Evolutionary conservation across 2,888 invertebrate genomes (phyloP).

Genomic region (Hermodice carunculata): DNA sequence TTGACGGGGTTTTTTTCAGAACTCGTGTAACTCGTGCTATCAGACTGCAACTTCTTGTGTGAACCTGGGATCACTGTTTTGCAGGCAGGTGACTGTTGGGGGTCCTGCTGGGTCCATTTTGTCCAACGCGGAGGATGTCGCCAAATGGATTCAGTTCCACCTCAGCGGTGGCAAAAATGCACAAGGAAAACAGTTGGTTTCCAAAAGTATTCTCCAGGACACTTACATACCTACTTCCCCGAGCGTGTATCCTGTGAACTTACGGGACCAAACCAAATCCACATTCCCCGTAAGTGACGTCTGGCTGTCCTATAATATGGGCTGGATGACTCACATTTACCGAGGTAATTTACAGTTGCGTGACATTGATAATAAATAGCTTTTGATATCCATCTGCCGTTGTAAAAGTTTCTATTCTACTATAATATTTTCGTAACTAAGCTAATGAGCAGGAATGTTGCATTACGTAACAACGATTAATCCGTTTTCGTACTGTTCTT

Average conservation of each 20-base stretch:
- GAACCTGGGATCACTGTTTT: no score
- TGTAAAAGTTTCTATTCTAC: no score
- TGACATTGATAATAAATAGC: no score
- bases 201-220: slow-evolving; percentile 22
- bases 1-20: no score
- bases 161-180: slow-evolving; percentile 38
- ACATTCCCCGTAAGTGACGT: slow-evolving; percentile 42
- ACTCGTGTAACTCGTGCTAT: no score
- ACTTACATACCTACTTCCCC: slow-evolving; percentile 27
- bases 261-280: slow-evolving; percentile 25
- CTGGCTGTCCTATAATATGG: slow-evolving; percentile 47
- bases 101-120: slow-evolving; percentile 57
- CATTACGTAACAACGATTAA: no score
- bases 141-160: slow-evolving; percentile 53
- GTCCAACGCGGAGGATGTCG: slow-evolving; percentile 54
- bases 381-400: no score
- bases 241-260: slow-evolving; percentile 14
- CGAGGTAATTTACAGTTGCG: slow-evolving; percentile 43
- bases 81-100: slow-evolving; percentile 29
- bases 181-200: slow-evolving; percentile 31
- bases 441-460: no score
- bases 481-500: no score
- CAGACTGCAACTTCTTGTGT: no score
- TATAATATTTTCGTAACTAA: no score
- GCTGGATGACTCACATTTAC: slow-evolving; percentile 51